These are phyloP conservation scores for Charadrius vociferus DNA, from an alignment of 2,113 vertebrate species.

Conservation along the genomic window DNA sequence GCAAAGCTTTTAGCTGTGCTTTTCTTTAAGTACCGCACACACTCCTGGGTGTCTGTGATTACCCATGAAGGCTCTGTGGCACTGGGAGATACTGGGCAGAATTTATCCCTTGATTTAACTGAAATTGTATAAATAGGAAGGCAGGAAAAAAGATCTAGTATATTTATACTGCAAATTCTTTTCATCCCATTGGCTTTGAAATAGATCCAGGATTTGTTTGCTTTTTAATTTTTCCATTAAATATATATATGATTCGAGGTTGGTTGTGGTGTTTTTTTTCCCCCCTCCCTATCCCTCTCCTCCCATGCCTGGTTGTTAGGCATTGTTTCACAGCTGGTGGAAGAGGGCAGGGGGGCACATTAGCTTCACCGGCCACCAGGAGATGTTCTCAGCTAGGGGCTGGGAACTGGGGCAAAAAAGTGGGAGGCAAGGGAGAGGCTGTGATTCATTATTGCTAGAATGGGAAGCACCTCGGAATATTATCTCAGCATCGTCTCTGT, in stretches of 20 bases:
- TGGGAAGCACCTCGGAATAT: background rate
- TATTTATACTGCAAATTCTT: slow-evolving; percentile 20
- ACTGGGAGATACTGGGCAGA: background rate
- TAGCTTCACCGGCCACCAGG: background rate
- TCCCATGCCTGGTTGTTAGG: background rate
- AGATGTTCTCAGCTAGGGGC: background rate
- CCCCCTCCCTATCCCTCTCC: background rate
- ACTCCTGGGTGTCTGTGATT: background rate
- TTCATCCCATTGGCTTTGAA: slow-evolving; percentile 14
- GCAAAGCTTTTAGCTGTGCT: background rate
- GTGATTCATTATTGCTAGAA: background rate
- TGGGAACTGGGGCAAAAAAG: background rate
- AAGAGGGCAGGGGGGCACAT: background rate
- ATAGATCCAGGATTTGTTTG: background rate
- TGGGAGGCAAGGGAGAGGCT: background rate
- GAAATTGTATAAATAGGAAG: background rate
- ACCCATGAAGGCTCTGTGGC: background rate
- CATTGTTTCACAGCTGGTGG: background rate
- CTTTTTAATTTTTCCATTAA: background rate
- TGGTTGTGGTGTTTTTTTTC: no score
- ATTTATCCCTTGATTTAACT: background rate
- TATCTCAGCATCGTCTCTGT: background rate
- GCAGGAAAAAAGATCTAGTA: background rate
- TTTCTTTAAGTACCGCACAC: background rate
- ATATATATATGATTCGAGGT: background rate